Evolutionary conservation across 2,888 invertebrate genomes (phyloP), one percentile per base, ranked within the genome.

Genomic region (Adelphocoris suturalis): DNA sequence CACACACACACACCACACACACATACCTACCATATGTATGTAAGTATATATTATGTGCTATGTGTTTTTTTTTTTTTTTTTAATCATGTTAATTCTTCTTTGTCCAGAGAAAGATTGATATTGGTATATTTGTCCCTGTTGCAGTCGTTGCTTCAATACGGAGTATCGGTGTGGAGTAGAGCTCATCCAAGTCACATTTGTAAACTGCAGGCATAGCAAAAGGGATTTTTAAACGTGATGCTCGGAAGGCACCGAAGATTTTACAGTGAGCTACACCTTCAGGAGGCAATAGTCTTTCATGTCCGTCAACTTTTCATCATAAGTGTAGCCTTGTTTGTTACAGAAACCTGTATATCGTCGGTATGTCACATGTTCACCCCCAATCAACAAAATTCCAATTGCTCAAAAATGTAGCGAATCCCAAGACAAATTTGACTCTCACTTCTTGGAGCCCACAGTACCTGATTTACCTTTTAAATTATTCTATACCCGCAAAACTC

Each of bases 121-220:
- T n/a, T 78, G 13, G 28, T 46, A 28, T 78, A 78, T 14, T 9
- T 78, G 14, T 78, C 78, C 2, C 46, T 78, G 5, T 28, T 78
- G 4, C 78, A 78, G 78, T 46, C 46, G 9, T 11, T 78, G 37
- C 78, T 78, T 11, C 78, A 46, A 23, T 46, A 13, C n/a, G n/a
- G n/a, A n/a, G n/a, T n/a, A n/a, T n/a, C n/a, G 78, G 78, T 46
- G 78, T 78, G 78, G 78, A 37, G 78, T 46, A 37, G 46, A 16
- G 78, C 78, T 0, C 37, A 23, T 27, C 37, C 78, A 13, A 76
- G 76, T n/a, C 78, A 78, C 78, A 27, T 78, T 4, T 4, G n/a
- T 14, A 78, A 78, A 78, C 37, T 78, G 46, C 13, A 46, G 14
- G 16, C 23, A 12, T 23, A 12, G 68, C 23, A 68, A 68, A 68